These are phyloP conservation scores for Phyllotis vaccarum DNA, from an alignment of 2,797 vertebrate genomes.

Conservation along the genomic window DNA sequence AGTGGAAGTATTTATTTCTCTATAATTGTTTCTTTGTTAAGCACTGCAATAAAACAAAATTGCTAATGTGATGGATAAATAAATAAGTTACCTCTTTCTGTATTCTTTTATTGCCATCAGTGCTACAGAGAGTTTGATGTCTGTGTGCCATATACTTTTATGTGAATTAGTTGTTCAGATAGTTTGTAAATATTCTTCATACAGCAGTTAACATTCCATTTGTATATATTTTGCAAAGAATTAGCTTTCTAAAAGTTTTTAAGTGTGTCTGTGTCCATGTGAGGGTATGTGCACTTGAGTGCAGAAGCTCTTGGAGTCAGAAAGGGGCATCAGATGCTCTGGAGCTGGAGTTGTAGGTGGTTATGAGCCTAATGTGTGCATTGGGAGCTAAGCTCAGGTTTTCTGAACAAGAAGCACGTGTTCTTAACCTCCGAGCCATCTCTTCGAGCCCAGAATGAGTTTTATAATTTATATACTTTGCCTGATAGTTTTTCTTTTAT, in stretches of 20 bases:
- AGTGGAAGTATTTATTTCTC: slow-evolving; percentile 7
- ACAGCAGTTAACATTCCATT: background rate
- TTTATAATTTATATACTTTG: background rate
- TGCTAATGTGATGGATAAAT: slow-evolving; percentile 36
- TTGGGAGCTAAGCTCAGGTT: background rate
- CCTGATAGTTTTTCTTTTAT: background rate
- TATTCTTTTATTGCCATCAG: background rate
- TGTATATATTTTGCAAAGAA: slow-evolving; percentile 19
- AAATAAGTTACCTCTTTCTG: slow-evolving; percentile 48
- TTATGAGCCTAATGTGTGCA: background rate
- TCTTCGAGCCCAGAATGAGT: background rate
- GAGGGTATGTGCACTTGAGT: background rate
- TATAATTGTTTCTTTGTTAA: slow-evolving; percentile 43
- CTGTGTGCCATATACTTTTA: slow-evolving; percentile 37
- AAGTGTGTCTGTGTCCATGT: background rate
- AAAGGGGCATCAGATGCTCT: background rate
- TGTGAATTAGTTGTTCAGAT: slow-evolving; percentile 31
- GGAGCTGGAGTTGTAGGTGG: background rate
- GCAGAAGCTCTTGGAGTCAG: too few species aligned
- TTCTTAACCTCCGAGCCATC: background rate
- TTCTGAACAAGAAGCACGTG: background rate
- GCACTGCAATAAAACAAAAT: slow-evolving; percentile 48
- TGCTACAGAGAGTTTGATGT: background rate
- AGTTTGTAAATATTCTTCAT: slow-evolving; percentile 38
- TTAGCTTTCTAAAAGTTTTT: background rate